Conservation (phyloP, 2,113 vertebrate species). For the Oryzias javanicus region DNA sequence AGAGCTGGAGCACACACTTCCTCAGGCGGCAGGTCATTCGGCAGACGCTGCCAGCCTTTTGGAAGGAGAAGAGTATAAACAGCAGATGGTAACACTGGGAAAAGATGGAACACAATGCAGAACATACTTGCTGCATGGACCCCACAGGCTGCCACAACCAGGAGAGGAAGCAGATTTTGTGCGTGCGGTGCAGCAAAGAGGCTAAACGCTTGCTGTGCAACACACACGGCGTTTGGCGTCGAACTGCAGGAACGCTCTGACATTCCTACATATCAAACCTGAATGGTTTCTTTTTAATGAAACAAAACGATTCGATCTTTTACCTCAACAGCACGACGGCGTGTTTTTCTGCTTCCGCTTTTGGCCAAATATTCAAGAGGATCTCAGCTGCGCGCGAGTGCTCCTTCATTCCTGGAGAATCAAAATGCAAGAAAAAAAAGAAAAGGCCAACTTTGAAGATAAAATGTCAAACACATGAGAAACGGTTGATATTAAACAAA, state of each 20-base stretch:
- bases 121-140: slow-evolving; percentile 66
- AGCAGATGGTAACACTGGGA: slow-evolving; percentile 78
- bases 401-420: slow-evolving; percentile 80
- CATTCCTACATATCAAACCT: background rate
- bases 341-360: slow-evolving; percentile 78
- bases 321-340: slow-evolving; percentile 85
- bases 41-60: slow-evolving; percentile 63
- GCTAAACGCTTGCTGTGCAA: slow-evolving; percentile 40
- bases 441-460: slow-evolving; percentile 28
- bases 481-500: slow-evolving; percentile 19
- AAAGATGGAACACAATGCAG: slow-evolving; percentile 74
- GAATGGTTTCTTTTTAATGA: background rate
- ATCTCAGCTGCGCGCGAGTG: slow-evolving; percentile 75
- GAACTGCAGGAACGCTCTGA: background rate
- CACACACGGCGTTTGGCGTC: slow-evolving; percentile 16
- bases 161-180: slow-evolving; percentile 64
- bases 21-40: slow-evolving; percentile 66
- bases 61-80: slow-evolving; percentile 71
- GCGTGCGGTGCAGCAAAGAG: slow-evolving; percentile 46
- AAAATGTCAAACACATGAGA: slow-evolving; percentile 34
- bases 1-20: slow-evolving; percentile 29
- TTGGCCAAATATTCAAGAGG: slow-evolving; percentile 80
- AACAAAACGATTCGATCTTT: slow-evolving; percentile 28
- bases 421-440: slow-evolving; percentile 7
- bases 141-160: slow-evolving; percentile 57